Percentiles rank a stretch among this genome's conserved stretches.
Conservation (phyloP, 2,113 vertebrate genomes). For the Fulica atra region DNA sequence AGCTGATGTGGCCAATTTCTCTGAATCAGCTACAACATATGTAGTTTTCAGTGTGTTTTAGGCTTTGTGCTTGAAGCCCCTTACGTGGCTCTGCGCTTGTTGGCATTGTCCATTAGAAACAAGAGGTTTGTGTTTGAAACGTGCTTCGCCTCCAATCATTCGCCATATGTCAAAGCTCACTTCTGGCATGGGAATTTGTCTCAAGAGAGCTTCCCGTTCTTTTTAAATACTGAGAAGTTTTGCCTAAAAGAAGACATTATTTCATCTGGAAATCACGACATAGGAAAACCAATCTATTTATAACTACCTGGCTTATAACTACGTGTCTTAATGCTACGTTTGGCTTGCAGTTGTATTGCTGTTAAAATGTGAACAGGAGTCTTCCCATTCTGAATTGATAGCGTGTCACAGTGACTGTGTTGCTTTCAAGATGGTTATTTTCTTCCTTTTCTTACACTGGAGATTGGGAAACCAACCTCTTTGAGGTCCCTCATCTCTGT, state of each 20-base stretch:
- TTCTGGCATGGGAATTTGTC: slow-evolving; percentile 7
- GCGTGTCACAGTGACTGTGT: fast-evolving
- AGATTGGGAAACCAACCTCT: not conserved
- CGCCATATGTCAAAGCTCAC: not conserved
- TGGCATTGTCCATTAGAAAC: slow-evolving; percentile 8
- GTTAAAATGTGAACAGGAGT: not conserved
- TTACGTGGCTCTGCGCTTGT: not conserved
- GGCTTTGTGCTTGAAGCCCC: slow-evolving; percentile 3
- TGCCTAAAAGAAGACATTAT: slow-evolving; percentile 17
- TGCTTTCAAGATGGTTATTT: not conserved
- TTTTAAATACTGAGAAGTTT: not conserved
- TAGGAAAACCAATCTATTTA: slow-evolving; percentile 17
- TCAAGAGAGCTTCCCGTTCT: not conserved
- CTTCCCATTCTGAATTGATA: not conserved
- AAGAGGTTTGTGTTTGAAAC: not conserved
- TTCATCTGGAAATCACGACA: slow-evolving; percentile 11
- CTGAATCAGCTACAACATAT: not conserved
- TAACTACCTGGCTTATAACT: not conserved
- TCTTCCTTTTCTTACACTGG: not conserved
- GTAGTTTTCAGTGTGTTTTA: not conserved
- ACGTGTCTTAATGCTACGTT: not conserved
- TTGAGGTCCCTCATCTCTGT: not conserved
- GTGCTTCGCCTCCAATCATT: not conserved
- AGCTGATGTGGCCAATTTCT: slow-evolving; percentile 19
- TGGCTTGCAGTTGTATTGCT: not conserved